Percentiles rank a stretch among this genome's conserved stretches.
These are phyloP conservation scores for Eurosta solidaginis DNA, from an alignment of 1,140 invertebrate genomes.

Conservation along the genomic window DNA sequence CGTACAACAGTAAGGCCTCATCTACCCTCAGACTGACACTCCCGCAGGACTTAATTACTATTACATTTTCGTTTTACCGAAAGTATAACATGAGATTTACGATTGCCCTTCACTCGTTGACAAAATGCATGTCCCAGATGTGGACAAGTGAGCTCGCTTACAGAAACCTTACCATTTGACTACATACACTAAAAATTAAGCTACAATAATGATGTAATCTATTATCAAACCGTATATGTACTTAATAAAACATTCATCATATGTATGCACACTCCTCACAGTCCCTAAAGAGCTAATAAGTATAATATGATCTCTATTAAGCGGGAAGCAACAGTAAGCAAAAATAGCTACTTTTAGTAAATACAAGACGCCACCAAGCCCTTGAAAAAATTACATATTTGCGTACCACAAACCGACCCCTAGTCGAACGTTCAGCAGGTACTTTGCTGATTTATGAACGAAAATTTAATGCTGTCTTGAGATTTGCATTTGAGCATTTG, in stretches of 20 bases:
- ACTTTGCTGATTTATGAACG: slow-evolving; percentile 29
- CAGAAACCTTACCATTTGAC: no score
- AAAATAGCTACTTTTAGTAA: background rate
- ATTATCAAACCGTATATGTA: background rate
- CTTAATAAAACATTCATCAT: background rate
- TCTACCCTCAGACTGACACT: no score
- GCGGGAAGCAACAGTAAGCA: background rate
- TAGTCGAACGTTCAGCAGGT: slow-evolving; percentile 9
- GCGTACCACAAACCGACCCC: background rate
- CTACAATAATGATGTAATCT: background rate
- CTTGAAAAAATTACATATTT: background rate
- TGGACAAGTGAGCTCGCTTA: no score
- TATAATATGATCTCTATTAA: background rate
- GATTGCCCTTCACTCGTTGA: no score
- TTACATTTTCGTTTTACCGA: no score
- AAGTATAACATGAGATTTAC: no score
- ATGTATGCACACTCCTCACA: background rate
- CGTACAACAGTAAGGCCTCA: no score
- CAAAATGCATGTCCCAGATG: no score
- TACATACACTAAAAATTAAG: background rate
- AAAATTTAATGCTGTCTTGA: slow-evolving; percentile 26
- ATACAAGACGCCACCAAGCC: background rate
- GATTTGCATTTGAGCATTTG: slow-evolving; percentile 27
- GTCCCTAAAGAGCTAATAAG: background rate
- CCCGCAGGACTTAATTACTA: no score